phyloP scores from a whole-genome alignment of 2,797 vertebrate species.

The Trichosurus vulpecula region DNA sequence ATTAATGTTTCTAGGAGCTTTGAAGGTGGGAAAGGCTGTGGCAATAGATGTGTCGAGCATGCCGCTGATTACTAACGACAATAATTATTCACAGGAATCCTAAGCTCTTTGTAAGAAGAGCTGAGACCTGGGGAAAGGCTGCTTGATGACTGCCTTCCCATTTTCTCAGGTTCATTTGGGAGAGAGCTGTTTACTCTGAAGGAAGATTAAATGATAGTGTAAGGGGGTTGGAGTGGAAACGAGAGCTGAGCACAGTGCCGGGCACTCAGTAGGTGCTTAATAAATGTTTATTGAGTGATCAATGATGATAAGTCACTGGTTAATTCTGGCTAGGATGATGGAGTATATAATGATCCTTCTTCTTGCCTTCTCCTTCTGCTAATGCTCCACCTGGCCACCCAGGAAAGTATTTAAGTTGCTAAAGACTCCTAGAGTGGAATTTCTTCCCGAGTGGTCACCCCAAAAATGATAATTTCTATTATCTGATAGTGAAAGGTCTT shows the following conservation, averaged over 20 bases:
- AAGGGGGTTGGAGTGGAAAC: background rate
- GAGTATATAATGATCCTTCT: background rate
- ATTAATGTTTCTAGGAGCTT: conserved; percentile 57
- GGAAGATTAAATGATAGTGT: background rate
- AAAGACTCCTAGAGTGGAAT: background rate
- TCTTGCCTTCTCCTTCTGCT: background rate
- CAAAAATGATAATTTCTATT: background rate
- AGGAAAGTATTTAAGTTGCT: background rate
- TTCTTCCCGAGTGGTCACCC: background rate
- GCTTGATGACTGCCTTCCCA: conserved; percentile 26
- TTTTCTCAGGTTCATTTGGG: background rate
- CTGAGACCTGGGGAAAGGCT: background rate
- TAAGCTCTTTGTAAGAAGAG: conserved; percentile 60
- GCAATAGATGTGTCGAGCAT: conserved; percentile 54
- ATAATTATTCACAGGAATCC: conserved; percentile 43
- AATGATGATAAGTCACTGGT: background rate
- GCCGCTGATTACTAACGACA: conserved; percentile 56
- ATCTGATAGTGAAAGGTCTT: background rate
- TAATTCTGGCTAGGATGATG: background rate
- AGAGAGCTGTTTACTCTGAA: conserved; percentile 12
- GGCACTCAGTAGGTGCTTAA: background rate
- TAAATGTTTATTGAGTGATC: background rate
- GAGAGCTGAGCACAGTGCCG: background rate
- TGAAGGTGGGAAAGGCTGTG: conserved; percentile 47
- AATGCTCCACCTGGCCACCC: background rate